Conservation (phyloP, 2,888 invertebrate genomes). For the Exephanes ischioxanthus region DNA sequence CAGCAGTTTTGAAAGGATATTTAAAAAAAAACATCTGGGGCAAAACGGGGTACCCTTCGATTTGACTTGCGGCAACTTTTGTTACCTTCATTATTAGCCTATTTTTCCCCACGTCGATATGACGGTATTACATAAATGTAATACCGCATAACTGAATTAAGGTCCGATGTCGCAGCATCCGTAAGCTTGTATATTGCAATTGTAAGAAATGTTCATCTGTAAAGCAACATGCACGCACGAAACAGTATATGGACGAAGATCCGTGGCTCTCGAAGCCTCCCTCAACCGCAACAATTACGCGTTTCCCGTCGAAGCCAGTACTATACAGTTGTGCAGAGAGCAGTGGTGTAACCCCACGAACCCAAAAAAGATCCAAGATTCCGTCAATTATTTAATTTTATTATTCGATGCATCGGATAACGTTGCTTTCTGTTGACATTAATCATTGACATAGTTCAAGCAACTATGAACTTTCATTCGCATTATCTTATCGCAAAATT, state of each 20-base stretch:
- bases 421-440: neutral
- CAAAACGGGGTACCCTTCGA: too few species aligned
- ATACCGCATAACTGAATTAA: constrained; percentile 28
- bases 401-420: neutral
- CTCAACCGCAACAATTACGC: constrained; percentile 57
- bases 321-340: constrained; percentile 26
- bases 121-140: too few species aligned
- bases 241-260: constrained; percentile 50
- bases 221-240: constrained; percentile 11
- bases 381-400: neutral
- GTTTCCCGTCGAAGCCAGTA: constrained; percentile 31
- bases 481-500: neutral
- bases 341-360: constrained; percentile 50
- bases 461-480: neutral
- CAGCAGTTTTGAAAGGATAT: too few species aligned
- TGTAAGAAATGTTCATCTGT: constrained; percentile 2
- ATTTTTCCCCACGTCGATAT: too few species aligned
- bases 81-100: too few species aligned
- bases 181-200: constrained; percentile 21
- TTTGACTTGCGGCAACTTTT: too few species aligned
- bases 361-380: neutral
- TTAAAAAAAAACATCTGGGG: too few species aligned
- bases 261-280: constrained; percentile 61
- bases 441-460: neutral
- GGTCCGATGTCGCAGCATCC: constrained; percentile 33